Evolutionary conservation across 53 echinoderm and acorn worm species (phyloP), one percentile per base, ranked within the genome.

Genomic region (Holothuria scabra): DNA sequence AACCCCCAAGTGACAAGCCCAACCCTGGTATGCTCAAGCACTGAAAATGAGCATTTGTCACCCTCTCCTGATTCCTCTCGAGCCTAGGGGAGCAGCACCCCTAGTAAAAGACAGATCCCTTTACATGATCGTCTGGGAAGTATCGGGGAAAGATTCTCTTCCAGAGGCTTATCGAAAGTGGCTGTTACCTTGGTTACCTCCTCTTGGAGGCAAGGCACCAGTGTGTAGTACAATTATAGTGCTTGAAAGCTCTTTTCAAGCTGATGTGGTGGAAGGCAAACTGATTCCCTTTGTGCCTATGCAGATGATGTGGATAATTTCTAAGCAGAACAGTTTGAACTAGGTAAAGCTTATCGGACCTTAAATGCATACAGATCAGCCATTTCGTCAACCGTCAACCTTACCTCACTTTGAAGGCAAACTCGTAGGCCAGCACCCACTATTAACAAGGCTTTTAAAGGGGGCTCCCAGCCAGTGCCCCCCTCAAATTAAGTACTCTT

Each of bases 1-100:
- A 41, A 6, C 41, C 10, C 6, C 41, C 10, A 8, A 8, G 41
- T 41, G 41, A 5, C 41, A 41, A 41, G 41, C 41, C 41, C 41
- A 41, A 35, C 41, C 2, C 41, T 41, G 41, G 41, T 41, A 4
- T 41, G 41, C 41, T 41, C 0, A 41, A 41, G 41, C 41, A 41
- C 6, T 41, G 41, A 10, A 41, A 2, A 72, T 85, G 90, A 28
- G 69, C 12, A 67, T 58, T 56, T 44, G 34, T 24, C 22, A 74
- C 2, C 86, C 85, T 35, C 21, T 85, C 10, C 32, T 86, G n/a
- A 46, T 74, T 38, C 66, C 75, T 55, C n/a, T 70, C 74, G 21
- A 26, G 46, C 2, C 70, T 33, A 30, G 19, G 28, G 5, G 61
- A n/a, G 12, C 23, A 59, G 28, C 85, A 74, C 85, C 85, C 13